phyloP scores from a whole-genome alignment of 2,797 vertebrate species.

The Melanotaenia trifasciata region DNA sequence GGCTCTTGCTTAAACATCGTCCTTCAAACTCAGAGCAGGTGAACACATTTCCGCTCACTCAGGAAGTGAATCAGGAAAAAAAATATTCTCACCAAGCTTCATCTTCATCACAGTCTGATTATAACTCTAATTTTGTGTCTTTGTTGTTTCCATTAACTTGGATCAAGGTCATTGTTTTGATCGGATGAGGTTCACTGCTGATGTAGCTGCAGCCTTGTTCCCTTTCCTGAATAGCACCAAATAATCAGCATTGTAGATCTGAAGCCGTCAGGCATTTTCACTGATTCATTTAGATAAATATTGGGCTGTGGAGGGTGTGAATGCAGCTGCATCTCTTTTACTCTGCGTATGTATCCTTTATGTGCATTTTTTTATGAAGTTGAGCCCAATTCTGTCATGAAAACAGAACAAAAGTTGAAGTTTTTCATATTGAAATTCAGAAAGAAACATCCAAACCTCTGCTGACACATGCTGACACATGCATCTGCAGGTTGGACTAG shows the following conservation, averaged over 20 bases:
- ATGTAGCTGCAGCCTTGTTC: constrained; percentile 12
- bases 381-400: neutral
- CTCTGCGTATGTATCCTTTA: no score
- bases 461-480: neutral
- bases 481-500: neutral
- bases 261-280: constrained; percentile 1
- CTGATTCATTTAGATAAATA: constrained; percentile 37
- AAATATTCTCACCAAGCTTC: constrained; percentile 28
- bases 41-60: neutral
- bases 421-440: neutral
- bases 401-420: neutral
- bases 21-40: neutral
- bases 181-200: constrained; percentile 34
- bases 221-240: neutral
- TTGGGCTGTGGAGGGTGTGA: constrained; percentile 8
- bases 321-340: constrained; percentile 5
- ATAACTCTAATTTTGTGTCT: constrained; percentile 25
- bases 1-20: neutral
- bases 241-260: constrained; percentile 26
- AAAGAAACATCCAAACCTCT: neutral
- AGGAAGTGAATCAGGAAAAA: neutral
- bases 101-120: constrained; percentile 18
- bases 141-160: constrained; percentile 23
- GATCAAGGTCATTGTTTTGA: constrained; percentile 31
- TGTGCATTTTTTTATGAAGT: no score